Conservation (phyloP, 2,113 vertebrate genomes). For the Rhabdornis inornatus region DNA sequence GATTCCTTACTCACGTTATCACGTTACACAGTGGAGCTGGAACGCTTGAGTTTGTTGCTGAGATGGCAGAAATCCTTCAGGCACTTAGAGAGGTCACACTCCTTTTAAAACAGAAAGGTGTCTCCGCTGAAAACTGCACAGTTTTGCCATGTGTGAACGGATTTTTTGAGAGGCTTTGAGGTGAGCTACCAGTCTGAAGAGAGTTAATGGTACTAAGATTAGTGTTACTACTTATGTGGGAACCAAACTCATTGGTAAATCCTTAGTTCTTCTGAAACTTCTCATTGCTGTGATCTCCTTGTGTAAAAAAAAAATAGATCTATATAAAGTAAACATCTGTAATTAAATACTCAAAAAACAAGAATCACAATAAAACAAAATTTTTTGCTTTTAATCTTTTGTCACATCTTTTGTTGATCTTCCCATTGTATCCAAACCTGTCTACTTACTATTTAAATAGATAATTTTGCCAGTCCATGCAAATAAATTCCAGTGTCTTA, state of each 20-base stretch:
- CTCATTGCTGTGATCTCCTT: background rate
- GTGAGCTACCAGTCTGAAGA: background rate
- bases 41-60: background rate
- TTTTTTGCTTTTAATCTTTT: background rate
- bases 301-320: background rate
- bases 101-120: background rate
- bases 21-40: background rate
- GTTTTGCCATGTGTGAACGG: background rate
- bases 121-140: background rate
- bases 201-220: background rate
- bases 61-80: background rate
- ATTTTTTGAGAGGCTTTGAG: background rate
- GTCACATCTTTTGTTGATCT: background rate
- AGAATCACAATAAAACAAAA: rapidly evolving
- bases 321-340: background rate
- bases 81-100: background rate
- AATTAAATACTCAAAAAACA: background rate
- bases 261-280: background rate
- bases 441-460: background rate
- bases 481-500: background rate
- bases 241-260: background rate
- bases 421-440: background rate
- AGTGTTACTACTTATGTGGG: background rate
- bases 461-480: background rate
- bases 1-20: background rate